phyloP scores from a whole-genome alignment of 2,888 invertebrate genomes.

The Serripes groenlandicus region DNA sequence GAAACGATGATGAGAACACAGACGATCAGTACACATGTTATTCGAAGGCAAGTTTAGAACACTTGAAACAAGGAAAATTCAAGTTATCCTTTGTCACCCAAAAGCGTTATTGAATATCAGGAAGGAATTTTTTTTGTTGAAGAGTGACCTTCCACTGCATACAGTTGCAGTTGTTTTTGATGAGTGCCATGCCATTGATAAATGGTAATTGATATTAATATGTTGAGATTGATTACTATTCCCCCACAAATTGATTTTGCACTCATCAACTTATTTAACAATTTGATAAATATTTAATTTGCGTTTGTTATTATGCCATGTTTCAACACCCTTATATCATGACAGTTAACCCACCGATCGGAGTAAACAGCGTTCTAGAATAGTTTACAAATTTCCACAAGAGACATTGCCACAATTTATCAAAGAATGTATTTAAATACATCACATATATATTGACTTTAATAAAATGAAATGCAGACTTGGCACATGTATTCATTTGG shows the following conservation, averaged over 20 bases:
- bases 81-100: constrained; percentile 35
- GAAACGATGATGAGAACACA: neutral
- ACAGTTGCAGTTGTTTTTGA: constrained; percentile 38
- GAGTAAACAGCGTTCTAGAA: no score
- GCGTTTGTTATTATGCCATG: neutral
- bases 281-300: neutral
- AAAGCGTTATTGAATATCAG: constrained; percentile 38
- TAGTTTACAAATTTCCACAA: no score
- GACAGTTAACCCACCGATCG: no score
- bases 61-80: constrained; percentile 1
- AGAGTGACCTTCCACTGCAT: neutral
- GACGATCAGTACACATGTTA: neutral
- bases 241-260: neutral
- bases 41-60: neutral
- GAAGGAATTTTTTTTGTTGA: constrained; percentile 18
- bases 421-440: no score
- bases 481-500: no score
- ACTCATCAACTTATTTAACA: neutral
- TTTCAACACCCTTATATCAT: neutral
- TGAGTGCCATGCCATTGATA: constrained; percentile 38
- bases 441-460: no score
- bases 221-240: neutral
- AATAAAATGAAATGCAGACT: no score
- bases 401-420: no score
- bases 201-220: constrained; percentile 19